Percentiles rank a stretch among this genome's conserved stretches.
Conservation (phyloP, 2,888 invertebrate genomes). For the Trichacis sp. region DNA sequence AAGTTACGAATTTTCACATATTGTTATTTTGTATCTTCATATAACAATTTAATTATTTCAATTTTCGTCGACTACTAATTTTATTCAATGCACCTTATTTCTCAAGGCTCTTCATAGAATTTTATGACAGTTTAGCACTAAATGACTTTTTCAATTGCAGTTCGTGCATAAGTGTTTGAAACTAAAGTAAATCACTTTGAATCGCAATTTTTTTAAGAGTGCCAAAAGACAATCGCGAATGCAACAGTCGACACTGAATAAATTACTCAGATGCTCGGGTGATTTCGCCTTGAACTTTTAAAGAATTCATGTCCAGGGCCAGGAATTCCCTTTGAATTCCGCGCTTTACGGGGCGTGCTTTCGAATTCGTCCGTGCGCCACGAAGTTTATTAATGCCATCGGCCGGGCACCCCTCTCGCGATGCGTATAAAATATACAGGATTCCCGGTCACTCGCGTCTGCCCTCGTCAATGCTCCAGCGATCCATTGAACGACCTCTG, state of each 20-base stretch:
- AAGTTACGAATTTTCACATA: too few species aligned
- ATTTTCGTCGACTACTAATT: too few species aligned
- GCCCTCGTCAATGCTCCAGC: conserved; percentile 25
- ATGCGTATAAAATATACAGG: conserved; percentile 38
- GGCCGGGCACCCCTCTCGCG: conserved; percentile 30
- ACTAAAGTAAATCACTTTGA: too few species aligned
- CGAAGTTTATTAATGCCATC: conserved; percentile 54
- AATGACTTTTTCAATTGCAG: too few species aligned
- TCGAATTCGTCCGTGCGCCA: conserved; percentile 45
- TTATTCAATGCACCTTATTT: too few species aligned
- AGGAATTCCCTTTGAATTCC: conserved; percentile 63
- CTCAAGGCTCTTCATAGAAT: too few species aligned
- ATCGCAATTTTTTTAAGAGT: conserved; percentile 9
- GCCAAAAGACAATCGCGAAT: conserved; percentile 36
- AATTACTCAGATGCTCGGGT: conserved; percentile 36
- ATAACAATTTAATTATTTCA: too few species aligned
- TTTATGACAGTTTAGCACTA: too few species aligned
- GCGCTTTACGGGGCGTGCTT: conserved; percentile 52
- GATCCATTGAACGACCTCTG: conserved; percentile 14
- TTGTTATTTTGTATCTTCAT: too few species aligned
- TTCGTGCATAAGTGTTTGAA: too few species aligned
- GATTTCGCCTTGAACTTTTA: conserved; percentile 42
- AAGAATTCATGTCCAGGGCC: conserved; percentile 56
- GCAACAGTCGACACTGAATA: conserved; percentile 35
- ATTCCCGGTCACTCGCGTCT: conserved; percentile 30